Conservation (phyloP, 2,797 vertebrate genomes). For the Enteromius thamalakanensis region DNA sequence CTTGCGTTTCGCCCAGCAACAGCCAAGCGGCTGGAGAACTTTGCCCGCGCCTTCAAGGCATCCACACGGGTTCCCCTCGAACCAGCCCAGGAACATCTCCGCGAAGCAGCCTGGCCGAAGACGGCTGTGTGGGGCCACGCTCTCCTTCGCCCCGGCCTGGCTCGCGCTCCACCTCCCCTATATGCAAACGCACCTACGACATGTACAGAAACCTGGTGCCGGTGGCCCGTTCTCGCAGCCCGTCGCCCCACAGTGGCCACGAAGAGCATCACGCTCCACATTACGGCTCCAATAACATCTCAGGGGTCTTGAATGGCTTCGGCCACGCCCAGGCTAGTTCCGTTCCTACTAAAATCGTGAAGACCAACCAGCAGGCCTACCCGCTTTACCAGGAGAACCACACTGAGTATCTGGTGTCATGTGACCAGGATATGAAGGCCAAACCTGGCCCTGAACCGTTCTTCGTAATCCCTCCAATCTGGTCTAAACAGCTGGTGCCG, state of each 20-base stretch:
- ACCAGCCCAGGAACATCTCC: conserved; percentile 97
- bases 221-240: conserved; percentile 89
- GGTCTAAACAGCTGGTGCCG: conserved; percentile 91
- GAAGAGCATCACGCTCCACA: conserved; percentile 76
- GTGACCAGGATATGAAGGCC: conserved; percentile 88
- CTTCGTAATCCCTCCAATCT: conserved; percentile 88
- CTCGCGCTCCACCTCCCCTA: conserved; percentile 93
- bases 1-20: conserved; percentile 96
- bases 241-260: conserved; percentile 86
- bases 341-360: conserved; percentile 91
- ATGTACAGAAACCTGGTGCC: conserved; percentile 83
- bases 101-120: conserved; percentile 86
- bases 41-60: conserved; percentile 94
- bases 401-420: conserved; percentile 82
- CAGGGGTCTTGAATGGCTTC: conserved; percentile 86
- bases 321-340: conserved; percentile 77
- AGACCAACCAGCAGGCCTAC: conserved; percentile 86
- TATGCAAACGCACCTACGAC: conserved; percentile 95
- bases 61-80: conserved; percentile 96
- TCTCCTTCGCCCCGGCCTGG: conserved; percentile 89
- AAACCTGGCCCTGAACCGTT: conserved; percentile 85
- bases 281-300: conserved; percentile 75
- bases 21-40: conserved; percentile 89
- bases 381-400: conserved; percentile 85
- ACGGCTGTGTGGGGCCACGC: conserved; percentile 85